Conservation (phyloP, 2,797 vertebrate species). For the Poliocrania exsul region DNA sequence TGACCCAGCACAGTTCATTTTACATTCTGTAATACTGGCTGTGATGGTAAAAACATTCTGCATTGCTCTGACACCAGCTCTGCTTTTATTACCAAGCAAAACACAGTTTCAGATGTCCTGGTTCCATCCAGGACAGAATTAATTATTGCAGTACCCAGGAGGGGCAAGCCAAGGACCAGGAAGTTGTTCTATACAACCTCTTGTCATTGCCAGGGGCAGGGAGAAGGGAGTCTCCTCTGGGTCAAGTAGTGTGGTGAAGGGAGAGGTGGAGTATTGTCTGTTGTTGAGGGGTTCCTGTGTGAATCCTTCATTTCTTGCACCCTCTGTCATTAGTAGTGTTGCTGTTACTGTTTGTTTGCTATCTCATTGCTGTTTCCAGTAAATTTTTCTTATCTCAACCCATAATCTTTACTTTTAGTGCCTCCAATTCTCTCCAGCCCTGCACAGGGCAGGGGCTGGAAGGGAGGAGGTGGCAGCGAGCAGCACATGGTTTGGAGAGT, state of each 20-base stretch:
- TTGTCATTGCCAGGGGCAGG: neutral
- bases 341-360: neutral
- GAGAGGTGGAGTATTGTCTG: neutral
- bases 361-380: neutral
- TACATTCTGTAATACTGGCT: neutral
- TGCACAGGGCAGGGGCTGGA: neutral
- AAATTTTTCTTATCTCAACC: neutral
- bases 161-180: neutral
- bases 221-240: neutral
- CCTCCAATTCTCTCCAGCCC: neutral
- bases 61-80: neutral
- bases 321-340: neutral
- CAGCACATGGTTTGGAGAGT: neutral
- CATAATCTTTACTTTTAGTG: neutral
- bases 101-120: neutral
- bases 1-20: neutral
- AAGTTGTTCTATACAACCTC: neutral
- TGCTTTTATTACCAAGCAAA: neutral
- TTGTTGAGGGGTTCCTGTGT: neutral
- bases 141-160: neutral
- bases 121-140: neutral
- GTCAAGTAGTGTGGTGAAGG: neutral
- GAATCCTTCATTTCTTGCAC: neutral
- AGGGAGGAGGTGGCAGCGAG: neutral
- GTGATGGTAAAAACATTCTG: neutral